Base-by-base conservation (phyloP, 2,113 vertebrate species). In the Bambusicola thoracicus region DNA sequence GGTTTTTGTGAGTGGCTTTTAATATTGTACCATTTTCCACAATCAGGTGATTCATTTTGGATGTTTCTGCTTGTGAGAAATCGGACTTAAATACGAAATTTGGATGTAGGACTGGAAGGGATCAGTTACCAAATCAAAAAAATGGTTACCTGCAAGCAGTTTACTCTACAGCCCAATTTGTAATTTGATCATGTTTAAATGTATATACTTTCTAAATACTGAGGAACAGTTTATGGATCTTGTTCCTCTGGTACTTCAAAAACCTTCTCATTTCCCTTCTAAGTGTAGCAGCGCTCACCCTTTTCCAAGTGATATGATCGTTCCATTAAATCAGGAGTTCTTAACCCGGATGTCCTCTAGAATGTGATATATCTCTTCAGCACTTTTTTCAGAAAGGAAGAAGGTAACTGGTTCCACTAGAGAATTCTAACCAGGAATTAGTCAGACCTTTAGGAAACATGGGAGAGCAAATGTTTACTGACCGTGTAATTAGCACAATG, bases 401-500 rank as follows among this genome's bases (percentile, higher is more conserved):
- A 49, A 88, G 93, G 93, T 81, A 91, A 92, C 89, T 38, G 48
- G 49, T 75, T 59, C 65, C 63, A 55, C 68, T 81, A 32, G 87
- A 95, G 90, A 96, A 78, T 70, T 92, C 87, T 81, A 94, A 90
- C 62, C 97, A 98, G 98, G 98, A 98, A 98, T 97, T 96, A 94
- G 96, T 98, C 97, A 98, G 97, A 95, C 97, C 86, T 80, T 88
- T 94, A 97, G 97, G 98, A 98, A 98, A 97, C 95, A 97, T 90
- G 97, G 98, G 97, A 98, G 97, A 97, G 97, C 98, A 98, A 98
- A 97, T 98, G 98, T 98, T 99, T 99, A 99, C 98, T 97, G 98
- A 98, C 98, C 98, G 97, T 99, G 98, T 99, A 99, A 99, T 99
- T 99, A 98, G 98, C 98, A 98, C 86, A 96, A 98, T 98, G 98